A percentile compares a stretch with the other conserved stretches of the same genome.
These are phyloP conservation scores for Calephelis nemesis DNA, from an alignment of 1,140 invertebrate genomes.

Conservation along the genomic window DNA sequence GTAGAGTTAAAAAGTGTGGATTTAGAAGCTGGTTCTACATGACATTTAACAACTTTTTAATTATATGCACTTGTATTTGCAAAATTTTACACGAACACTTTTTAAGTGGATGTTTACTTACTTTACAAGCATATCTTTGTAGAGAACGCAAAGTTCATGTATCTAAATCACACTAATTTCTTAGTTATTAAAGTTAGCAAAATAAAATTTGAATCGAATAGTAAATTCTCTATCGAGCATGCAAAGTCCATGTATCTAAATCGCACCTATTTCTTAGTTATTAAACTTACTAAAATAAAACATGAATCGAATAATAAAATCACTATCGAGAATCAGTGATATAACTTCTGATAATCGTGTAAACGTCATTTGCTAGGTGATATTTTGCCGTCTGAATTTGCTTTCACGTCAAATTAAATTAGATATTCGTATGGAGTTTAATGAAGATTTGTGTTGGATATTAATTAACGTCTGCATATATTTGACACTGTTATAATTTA, in stretches of 20 bases:
- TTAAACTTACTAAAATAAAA: neutral
- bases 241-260: too few species aligned
- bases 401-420: slow-evolving; percentile 62
- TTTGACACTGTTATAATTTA: slow-evolving; percentile 9
- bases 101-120: too few species aligned
- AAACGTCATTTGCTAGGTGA: slow-evolving; percentile 36
- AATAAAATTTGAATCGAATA: neutral
- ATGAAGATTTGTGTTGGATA: slow-evolving; percentile 39
- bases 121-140: too few species aligned
- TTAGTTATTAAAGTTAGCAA: too few species aligned
- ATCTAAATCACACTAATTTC: too few species aligned
- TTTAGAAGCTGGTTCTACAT: too few species aligned
- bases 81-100: too few species aligned
- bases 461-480: slow-evolving; percentile 40
- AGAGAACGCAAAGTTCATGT: too few species aligned
- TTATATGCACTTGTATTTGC: too few species aligned
- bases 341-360: slow-evolving; percentile 10
- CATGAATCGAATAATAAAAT: neutral
- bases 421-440: slow-evolving; percentile 53
- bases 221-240: neutral
- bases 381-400: slow-evolving; percentile 54
- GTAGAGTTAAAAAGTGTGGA: too few species aligned
- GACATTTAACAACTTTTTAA: too few species aligned
- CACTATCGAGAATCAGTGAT: neutral
- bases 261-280: too few species aligned